A percentile compares a stretch with the other conserved stretches of the same genome.
phyloP scores from a whole-genome alignment of 2,797 vertebrate genomes.

The Ispidina picta region DNA sequence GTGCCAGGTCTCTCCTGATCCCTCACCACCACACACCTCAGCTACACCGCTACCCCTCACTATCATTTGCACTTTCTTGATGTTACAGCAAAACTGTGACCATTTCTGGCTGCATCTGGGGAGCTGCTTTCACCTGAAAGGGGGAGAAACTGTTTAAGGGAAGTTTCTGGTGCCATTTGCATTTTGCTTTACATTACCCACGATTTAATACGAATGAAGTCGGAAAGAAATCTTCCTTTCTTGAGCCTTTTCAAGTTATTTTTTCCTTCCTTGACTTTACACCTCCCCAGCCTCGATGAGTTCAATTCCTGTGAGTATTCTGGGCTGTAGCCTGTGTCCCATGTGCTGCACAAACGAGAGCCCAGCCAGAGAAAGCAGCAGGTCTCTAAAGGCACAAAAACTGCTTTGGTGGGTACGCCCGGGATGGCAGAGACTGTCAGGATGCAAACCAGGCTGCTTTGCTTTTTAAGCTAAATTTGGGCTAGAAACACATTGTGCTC shows the following conservation, averaged over 20 bases:
- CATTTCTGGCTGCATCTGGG: not conserved
- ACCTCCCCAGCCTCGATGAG: not conserved
- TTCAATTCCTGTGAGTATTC: not conserved
- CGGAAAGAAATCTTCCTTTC: not conserved
- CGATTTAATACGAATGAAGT: not conserved
- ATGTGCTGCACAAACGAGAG: not conserved
- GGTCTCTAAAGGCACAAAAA: not conserved
- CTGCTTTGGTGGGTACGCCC: not conserved
- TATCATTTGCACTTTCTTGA: not conserved
- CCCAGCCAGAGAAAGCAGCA: not conserved
- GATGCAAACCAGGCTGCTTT: not conserved
- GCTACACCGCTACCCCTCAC: not conserved
- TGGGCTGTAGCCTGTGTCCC: not conserved
- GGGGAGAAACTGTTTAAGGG: not conserved
- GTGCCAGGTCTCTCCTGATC: not conserved
- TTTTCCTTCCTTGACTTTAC: not conserved
- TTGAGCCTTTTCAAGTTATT: not conserved
- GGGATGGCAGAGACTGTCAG: not conserved
- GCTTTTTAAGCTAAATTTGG: not conserved
- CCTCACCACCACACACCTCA: accelerated
- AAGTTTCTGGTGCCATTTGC: not conserved
- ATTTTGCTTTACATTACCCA: not conserved
- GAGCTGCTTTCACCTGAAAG: not conserved
- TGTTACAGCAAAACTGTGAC: not conserved
- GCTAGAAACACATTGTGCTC: not conserved